Evolutionary conservation across 2,888 invertebrate species (phyloP).

Genomic region (Scaptodrosophila latifasciaeformis): DNA sequence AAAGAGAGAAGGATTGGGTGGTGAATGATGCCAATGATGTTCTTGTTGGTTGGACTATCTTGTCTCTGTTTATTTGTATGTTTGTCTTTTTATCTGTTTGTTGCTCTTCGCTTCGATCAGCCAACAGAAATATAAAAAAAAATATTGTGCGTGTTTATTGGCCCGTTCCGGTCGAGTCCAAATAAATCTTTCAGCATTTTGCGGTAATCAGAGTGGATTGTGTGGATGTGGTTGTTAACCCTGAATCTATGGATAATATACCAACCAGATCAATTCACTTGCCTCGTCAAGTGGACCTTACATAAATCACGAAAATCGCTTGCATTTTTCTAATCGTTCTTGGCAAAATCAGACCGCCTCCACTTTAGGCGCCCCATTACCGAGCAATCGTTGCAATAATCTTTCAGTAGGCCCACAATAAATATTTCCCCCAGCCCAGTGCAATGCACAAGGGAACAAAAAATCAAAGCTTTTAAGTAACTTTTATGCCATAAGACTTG

Average conservation of each 20-base stretch:
- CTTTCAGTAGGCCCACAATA: constrained; percentile 29
- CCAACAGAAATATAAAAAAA: too few relatives aligned
- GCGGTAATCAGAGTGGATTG: constrained; percentile 34
- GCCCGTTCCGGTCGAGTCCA: constrained; percentile 42
- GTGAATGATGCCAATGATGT: too few relatives aligned
- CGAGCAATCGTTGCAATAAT: constrained; percentile 39
- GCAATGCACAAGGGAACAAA: constrained; percentile 29
- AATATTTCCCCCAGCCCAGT: constrained; percentile 28
- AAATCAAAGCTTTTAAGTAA: constrained; percentile 63
- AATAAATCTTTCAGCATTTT: constrained; percentile 53
- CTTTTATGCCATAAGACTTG: constrained; percentile 23
- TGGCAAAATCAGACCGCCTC: constrained; percentile 8
- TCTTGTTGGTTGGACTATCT: background rate
- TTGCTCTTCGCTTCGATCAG: constrained; percentile 42
- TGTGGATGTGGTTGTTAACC: constrained; percentile 27
- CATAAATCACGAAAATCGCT: background rate
- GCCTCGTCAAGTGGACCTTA: constrained; percentile 45
- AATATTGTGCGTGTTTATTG: constrained; percentile 64
- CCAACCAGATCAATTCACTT: constrained; percentile 17
- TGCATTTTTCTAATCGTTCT: constrained; percentile 1
- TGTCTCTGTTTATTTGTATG: constrained; percentile 9
- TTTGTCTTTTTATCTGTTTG: constrained; percentile 43
- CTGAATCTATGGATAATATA: too few relatives aligned
- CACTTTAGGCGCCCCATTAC: constrained; percentile 29
- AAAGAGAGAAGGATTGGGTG: too few relatives aligned